These are phyloP conservation scores for Nebria ingens DNA, from an alignment of 1,140 invertebrate genomes.

Conservation along the genomic window DNA sequence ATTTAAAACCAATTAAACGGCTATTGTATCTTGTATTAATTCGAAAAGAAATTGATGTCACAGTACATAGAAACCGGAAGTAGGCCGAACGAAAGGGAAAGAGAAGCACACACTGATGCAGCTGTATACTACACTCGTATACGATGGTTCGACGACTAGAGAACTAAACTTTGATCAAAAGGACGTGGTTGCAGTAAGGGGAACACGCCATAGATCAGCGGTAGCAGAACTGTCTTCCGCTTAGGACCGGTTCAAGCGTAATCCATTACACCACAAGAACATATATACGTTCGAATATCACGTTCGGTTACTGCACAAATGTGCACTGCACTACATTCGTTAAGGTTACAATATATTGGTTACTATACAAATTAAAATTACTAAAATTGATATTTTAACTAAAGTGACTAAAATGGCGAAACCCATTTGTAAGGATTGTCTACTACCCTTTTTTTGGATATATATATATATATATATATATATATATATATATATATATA, in stretches of 20 bases:
- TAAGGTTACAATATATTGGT: no score
- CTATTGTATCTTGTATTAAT: no score
- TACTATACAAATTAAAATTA: no score
- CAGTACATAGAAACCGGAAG: background rate
- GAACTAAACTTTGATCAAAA: background rate
- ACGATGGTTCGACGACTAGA: background rate
- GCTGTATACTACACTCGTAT: background rate
- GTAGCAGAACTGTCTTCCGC: conserved; percentile 7
- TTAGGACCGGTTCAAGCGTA: background rate
- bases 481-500: no score
- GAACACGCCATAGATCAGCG: conserved; percentile 2
- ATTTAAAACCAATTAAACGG: no score
- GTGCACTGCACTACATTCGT: no score
- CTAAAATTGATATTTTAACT: no score
- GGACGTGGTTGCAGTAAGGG: background rate
- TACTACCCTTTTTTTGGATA: no score
- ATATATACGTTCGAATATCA: background rate
- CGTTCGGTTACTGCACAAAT: background rate
- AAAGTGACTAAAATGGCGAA: no score
- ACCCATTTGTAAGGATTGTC: no score
- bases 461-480: no score
- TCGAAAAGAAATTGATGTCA: no score
- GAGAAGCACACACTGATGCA: background rate
- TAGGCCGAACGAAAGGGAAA: background rate
- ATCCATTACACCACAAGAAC: conserved; percentile 3